Base-by-base conservation (phyloP, 1,140 invertebrate genomes). In the Branchinecta lindahli region DNA sequence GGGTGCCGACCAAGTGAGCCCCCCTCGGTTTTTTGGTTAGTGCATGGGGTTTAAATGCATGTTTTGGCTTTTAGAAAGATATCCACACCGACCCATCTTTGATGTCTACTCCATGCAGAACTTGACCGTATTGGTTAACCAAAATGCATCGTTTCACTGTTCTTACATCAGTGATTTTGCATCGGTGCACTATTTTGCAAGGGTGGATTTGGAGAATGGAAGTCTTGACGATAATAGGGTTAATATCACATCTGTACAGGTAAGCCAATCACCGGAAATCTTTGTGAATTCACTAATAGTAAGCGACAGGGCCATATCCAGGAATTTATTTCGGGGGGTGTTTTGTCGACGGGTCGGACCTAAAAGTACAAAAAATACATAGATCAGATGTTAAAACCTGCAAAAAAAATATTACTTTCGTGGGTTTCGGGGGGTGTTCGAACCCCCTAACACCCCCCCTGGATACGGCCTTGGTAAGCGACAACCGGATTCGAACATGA, bases 171-270 rank as follows among this genome's bases (percentile, higher is more conserved):
- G 12, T 20, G 52, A 61, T 20, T 61, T 15, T 20, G 52, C 52
- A 4, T 12, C 52, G 2, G 12, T 15, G 12, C 52, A 61, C 18
- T 12, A 15, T 61, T 61, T 61, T 69, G 68, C 46, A 68, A n/a
- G 12, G 12, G 52, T 61, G 12, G 6, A 61, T 20, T 3, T 61
- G 18, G 18, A 61, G 12, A 61, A 61, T 12, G 12, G 12, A 12
- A 61, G 18, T 61, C 12, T 61, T 61, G 18, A 12, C 18, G 52
- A 61, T 61, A 4, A 15, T 61, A 61, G 52, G 33, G 33, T 33
- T 61, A 61, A 61, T 61, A 61, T 61, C 52, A 61, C 52, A 61
- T 61, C 52, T 61, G 12, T 61, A 6, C 52, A 61, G 52, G 52
- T 61, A 61, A 20, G 52, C 18, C 6, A 61, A 61, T 20, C 12